Evolutionary conservation across 2,797 vertebrate species (phyloP).

Genomic region (Rhinichthys osculus): DNA sequence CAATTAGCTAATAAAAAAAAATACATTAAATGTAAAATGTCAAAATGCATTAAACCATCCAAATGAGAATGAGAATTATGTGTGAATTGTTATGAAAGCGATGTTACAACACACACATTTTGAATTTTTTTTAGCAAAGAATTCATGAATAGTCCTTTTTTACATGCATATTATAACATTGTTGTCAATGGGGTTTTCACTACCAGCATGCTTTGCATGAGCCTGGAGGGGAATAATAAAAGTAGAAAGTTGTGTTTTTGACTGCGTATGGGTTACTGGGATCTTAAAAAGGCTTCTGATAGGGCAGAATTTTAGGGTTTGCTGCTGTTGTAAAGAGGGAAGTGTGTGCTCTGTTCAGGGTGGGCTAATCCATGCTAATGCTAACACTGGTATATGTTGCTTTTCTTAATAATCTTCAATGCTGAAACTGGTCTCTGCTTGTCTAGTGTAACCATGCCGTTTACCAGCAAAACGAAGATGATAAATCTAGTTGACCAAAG

Average conservation of each 20-base stretch:
- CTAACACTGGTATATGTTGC: background rate
- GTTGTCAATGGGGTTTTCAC: constrained; percentile 3
- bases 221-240: background rate
- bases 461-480: background rate
- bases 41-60: background rate
- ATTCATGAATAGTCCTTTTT: background rate
- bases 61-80: background rate
- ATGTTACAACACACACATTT: background rate
- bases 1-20: background rate
- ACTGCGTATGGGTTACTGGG: too few relatives aligned
- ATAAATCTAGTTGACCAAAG: background rate
- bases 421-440: background rate
- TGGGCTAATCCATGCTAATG: background rate
- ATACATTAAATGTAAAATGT: background rate
- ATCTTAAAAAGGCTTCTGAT: background rate
- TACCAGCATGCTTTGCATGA: constrained; percentile 11
- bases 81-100: background rate
- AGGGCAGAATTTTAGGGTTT: background rate
- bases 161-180: background rate
- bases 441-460: background rate
- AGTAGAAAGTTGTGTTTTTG: background rate
- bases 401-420: background rate
- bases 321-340: background rate
- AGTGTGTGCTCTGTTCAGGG: background rate
- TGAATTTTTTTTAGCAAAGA: background rate